phyloP scores from a whole-genome alignment of 2,797 vertebrate genomes.

The Acipenser transmontanus region DNA sequence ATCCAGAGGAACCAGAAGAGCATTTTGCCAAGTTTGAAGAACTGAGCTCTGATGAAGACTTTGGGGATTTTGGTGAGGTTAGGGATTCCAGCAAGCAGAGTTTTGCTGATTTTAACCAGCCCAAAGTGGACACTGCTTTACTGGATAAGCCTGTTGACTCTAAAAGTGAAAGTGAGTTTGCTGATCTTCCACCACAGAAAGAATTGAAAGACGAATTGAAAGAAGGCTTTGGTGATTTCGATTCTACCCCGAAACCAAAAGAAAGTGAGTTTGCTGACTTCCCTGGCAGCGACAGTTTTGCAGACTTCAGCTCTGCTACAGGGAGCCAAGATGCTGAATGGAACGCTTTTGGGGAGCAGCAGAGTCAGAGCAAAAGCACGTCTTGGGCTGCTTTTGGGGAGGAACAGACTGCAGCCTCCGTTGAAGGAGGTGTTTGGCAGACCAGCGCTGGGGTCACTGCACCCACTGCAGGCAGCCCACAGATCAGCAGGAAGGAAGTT shows the following conservation, averaged over 20 bases:
- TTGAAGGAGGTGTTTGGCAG: slow-evolving; percentile 49
- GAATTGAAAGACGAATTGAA: slow-evolving; percentile 19
- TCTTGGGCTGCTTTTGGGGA: slow-evolving; percentile 79
- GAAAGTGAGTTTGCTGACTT: slow-evolving; percentile 50
- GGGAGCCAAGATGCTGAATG: slow-evolving; percentile 58
- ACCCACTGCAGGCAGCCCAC: slow-evolving; percentile 33
- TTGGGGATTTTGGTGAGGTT: slow-evolving; percentile 57
- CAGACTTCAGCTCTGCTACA: slow-evolving; percentile 86
- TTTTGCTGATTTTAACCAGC: slow-evolving; percentile 22
- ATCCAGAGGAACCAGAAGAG: slow-evolving; percentile 56
- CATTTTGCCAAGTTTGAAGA: slow-evolving; percentile 36
- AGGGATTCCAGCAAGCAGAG: slow-evolving; percentile 30
- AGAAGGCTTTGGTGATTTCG: slow-evolving; percentile 75
- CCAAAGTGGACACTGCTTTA: slow-evolving; percentile 16
- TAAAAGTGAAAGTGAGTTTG: slow-evolving; percentile 39
- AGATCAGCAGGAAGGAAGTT: slow-evolving; percentile 39
- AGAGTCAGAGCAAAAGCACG: slow-evolving; percentile 45
- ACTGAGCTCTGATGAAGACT: slow-evolving; percentile 33
- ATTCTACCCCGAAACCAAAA: slow-evolving; percentile 53
- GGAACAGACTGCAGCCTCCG: slow-evolving; percentile 45
- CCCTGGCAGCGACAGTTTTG: slow-evolving; percentile 84
- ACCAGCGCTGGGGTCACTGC: slow-evolving; percentile 46
- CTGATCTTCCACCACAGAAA: slow-evolving; percentile 13
- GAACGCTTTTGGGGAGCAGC: slow-evolving; percentile 68
- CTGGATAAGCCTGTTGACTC: slow-evolving; percentile 34